Evolutionary conservation across 1,140 invertebrate species (phyloP), one percentile per base, ranked within the genome.

Genomic region (Adelges cooleyi): DNA sequence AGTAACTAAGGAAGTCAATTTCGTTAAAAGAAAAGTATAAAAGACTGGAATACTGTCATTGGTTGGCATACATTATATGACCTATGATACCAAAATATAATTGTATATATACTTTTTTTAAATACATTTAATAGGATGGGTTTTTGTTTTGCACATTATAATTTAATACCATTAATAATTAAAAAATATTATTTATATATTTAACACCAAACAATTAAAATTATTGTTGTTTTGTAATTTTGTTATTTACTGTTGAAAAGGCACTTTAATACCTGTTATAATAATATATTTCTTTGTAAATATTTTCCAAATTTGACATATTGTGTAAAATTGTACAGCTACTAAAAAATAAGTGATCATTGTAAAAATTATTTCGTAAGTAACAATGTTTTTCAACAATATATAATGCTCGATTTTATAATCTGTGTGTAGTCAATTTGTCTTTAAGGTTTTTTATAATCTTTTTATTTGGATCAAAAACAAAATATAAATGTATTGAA

Each of bases 181-280:
- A 42, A 17, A 20, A 44, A 22, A 15, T 33, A 27, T 48, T 23
- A 44, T 62, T 59, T 62, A 62, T 62, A 46, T n/a, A n/a, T 59
- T 62, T 17, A 62, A 62, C 42, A 62, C 56, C 27, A 48, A 62
- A 62, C 27, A 59, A 59, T 27, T 44, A 56, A 56, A 6, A 33
- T 59, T 23, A 42, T 59, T 62, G 42, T 29, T 46, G 2, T 33
- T 33, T n/a, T 11, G 25, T 59, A 44, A 42, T 25, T 62, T 62
- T 62, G 56, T 62, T 62, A 62, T 62, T 62, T 62, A 62, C 17
- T 62, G 42, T 62, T 62, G 46, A 59, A 62, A 62, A 59, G 25
- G 56, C 56, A 62, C 40, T 62, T 62, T 46, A 46, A 62, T 62
- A 62, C 10, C 42, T 62, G 56, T 62, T 62, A 62, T n/a, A n/a